A percentile compares a stretch with the other conserved stretches of the same genome.
phyloP scores from a whole-genome alignment of 2,797 vertebrate genomes.

The Urosaurus nigricauda region DNA sequence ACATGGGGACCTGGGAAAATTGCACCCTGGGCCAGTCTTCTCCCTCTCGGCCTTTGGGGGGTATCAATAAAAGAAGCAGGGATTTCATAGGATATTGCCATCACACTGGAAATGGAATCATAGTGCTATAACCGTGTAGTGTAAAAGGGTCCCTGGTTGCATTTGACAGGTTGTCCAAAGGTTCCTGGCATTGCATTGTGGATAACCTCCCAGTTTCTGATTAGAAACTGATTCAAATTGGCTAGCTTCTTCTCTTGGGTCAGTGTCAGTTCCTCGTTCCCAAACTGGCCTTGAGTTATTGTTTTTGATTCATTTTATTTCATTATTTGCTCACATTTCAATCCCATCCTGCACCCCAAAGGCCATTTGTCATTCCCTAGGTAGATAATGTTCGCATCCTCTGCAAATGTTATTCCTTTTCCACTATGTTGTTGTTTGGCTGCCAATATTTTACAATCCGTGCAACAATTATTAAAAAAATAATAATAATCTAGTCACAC shows the following conservation, averaged over 20 bases:
- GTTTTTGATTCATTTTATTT: not conserved
- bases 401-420: not conserved
- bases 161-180: not conserved
- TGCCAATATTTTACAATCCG: conserved; percentile 5
- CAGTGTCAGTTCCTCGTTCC: not conserved
- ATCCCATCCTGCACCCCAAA: not conserved
- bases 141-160: too few species aligned
- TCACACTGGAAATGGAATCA: too few species aligned
- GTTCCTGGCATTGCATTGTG: not conserved
- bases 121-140: too few species aligned
- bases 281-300: not conserved
- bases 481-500: not conserved
- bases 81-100: too few species aligned
- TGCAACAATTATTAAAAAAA: conserved; percentile 20
- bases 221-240: not conserved
- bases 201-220: not conserved
- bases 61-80: not conserved
- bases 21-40: not conserved
- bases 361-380: not conserved
- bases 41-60: not conserved
- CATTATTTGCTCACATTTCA: not conserved
- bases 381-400: not conserved
- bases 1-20: not conserved
- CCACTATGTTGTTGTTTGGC: not conserved
- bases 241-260: not conserved